Conservation (phyloP, 2,797 vertebrate species). For the Peromyscus attwateri region DNA sequence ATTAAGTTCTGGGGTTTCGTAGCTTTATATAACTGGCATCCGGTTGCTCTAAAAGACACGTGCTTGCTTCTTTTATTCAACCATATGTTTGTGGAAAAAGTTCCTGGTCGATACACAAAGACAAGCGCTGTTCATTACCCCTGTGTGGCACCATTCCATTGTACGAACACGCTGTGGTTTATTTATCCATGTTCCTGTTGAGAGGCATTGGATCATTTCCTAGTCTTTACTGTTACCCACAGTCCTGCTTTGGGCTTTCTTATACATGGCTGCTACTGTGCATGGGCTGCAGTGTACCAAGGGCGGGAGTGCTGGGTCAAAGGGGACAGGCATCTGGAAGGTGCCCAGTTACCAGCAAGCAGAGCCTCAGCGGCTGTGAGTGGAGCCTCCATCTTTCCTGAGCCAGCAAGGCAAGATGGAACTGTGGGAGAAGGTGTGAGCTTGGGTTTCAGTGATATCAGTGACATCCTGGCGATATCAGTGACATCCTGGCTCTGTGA, state of each 20-base stretch:
- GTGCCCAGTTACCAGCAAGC: background rate
- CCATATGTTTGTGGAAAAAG: conserved; percentile 29
- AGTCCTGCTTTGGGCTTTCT: background rate
- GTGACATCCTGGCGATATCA: too few species aligned
- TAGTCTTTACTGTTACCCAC: conserved; percentile 39
- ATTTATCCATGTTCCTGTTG: conserved; percentile 65
- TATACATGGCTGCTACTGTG: background rate
- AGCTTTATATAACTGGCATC: conserved; percentile 41
- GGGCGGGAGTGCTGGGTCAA: background rate
- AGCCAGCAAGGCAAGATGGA: background rate
- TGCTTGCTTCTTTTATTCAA: conserved; percentile 18
- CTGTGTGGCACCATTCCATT: conserved; percentile 26
- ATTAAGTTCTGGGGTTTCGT: background rate
- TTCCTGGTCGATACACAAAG: conserved; percentile 61
- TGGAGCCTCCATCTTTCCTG: background rate
- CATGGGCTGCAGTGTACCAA: background rate
- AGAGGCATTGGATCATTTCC: conserved; percentile 18
- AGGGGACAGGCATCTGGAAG: background rate
- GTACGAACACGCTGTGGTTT: conserved; percentile 36
- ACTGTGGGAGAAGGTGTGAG: background rate
- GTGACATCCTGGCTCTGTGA: background rate
- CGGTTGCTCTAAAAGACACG: conserved; percentile 47
- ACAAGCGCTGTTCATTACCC: conserved; percentile 32
- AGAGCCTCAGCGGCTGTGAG: background rate
- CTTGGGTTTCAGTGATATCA: background rate